These are phyloP conservation scores for Monomorium pharaonis DNA, from an alignment of 1,140 invertebrate genomes.

Conservation along the genomic window DNA sequence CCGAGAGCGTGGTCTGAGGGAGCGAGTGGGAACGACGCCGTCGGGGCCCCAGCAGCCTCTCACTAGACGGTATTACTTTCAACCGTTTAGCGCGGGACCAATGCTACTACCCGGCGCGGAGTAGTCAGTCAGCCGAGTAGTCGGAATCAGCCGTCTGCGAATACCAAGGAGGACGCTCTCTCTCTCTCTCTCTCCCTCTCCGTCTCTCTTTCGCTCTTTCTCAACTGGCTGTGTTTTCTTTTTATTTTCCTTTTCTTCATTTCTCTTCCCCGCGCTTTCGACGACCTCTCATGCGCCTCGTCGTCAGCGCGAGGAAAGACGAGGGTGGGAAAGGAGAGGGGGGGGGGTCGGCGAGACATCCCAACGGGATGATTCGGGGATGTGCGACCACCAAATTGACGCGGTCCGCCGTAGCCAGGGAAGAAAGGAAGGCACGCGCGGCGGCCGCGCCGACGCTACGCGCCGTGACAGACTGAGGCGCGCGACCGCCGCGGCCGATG, in stretches of 20 bases:
- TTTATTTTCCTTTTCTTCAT: background rate
- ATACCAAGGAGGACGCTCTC: slow-evolving; percentile 59
- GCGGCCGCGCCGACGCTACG: slow-evolving; percentile 18
- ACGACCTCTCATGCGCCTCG: background rate
- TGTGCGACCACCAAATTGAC: slow-evolving; percentile 9
- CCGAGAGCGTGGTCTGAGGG: background rate
- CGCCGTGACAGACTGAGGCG: slow-evolving; percentile 63
- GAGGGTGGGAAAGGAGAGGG: too few relatives aligned
- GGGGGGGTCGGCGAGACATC: too few relatives aligned
- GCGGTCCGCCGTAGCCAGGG: background rate
- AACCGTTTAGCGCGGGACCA: slow-evolving; percentile 79
- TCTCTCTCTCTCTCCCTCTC: background rate
- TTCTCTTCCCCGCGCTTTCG: too few relatives aligned
- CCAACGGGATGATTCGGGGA: too few relatives aligned
- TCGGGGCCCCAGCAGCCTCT: slow-evolving; percentile 80
- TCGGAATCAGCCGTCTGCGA: slow-evolving; percentile 65
- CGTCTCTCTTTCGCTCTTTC: background rate
- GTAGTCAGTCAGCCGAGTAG: slow-evolving; percentile 69
- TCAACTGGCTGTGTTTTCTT: background rate
- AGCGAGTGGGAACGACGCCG: slow-evolving; percentile 45
- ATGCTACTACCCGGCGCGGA: slow-evolving; percentile 73
- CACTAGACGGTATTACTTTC: slow-evolving; percentile 83
- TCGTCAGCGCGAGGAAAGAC: background rate
- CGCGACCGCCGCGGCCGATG: slow-evolving; percentile 38
- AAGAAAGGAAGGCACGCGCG: background rate